A percentile compares a stretch with the other conserved stretches of the same genome.
Conservation (phyloP, 2,888 invertebrate genomes). For the Priocnemis perturbator region DNA sequence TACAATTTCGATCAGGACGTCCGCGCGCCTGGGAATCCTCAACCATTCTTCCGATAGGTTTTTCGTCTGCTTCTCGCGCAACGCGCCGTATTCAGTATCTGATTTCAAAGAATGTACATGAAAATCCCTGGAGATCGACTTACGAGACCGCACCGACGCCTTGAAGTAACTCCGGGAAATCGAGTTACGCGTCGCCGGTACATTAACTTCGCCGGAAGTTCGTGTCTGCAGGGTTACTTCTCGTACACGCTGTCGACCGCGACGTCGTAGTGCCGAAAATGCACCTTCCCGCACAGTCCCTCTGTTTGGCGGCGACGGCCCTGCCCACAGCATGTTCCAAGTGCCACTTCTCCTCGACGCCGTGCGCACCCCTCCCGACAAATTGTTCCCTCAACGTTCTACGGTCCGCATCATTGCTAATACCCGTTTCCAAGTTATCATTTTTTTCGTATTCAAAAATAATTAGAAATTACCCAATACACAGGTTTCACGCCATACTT, state of each 20-base stretch:
- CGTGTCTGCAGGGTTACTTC: conserved; percentile 35
- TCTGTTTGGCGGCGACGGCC: conserved; percentile 24
- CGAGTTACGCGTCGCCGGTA: conserved; percentile 52
- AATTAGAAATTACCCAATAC: too few species aligned
- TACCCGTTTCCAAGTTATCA: too few species aligned
- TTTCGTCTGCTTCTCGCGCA: too few species aligned
- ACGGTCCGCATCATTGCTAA: too few species aligned
- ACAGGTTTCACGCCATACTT: too few species aligned
- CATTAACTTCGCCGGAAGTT: conserved; percentile 57
- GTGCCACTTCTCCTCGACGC: conserved; percentile 1
- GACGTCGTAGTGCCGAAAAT: neutral
- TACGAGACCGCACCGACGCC: conserved; percentile 42
- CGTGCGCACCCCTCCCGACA: conserved; percentile 26
- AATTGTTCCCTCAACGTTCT: conserved; percentile 8
- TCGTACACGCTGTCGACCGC: conserved; percentile 19
- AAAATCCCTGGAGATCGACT: too few species aligned
- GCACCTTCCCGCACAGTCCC: conserved; percentile 12
- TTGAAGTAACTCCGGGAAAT: conserved; percentile 52
- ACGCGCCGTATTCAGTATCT: too few species aligned
- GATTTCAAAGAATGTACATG: too few species aligned
- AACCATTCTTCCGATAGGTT: too few species aligned
- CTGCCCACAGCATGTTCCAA: conserved; percentile 23
- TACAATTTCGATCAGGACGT: too few species aligned
- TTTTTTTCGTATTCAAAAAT: too few species aligned
- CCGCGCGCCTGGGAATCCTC: too few species aligned